Percentiles rank a stretch among this genome's conserved stretches.
phyloP scores from a whole-genome alignment of 2,888 invertebrate genomes.

The Melieria omissa region DNA sequence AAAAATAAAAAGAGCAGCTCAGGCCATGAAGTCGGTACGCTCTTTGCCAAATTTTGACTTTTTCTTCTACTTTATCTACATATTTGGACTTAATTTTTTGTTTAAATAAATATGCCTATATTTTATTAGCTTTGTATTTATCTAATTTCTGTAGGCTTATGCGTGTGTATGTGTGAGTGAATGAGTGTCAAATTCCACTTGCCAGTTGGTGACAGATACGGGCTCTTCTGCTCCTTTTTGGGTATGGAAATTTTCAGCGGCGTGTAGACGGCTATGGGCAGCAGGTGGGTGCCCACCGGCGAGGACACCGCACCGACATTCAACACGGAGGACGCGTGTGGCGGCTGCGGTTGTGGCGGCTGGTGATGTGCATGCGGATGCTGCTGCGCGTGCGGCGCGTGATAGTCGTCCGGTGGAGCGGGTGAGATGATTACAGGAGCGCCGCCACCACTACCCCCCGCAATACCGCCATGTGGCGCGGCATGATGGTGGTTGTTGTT shows the following conservation, averaged over 20 bases:
- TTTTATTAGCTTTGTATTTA: no score
- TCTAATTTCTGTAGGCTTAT: no score
- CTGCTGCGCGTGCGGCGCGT: conserved; percentile 47
- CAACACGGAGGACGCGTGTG: conserved; percentile 37
- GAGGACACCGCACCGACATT: conserved; percentile 29
- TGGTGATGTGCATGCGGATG: conserved; percentile 46
- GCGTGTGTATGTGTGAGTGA: no score
- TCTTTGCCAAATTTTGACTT: no score
- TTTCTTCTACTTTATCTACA: no score
- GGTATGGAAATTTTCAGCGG: conserved; percentile 68
- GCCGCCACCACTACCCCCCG: conserved; percentile 35
- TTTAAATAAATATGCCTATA: no score
- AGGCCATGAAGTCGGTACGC: no score
- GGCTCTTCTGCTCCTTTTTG: conserved; percentile 74
- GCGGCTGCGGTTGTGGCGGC: conserved; percentile 40
- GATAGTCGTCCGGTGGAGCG: conserved; percentile 56
- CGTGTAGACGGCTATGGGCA: conserved; percentile 64
- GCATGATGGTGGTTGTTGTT: conserved; percentile 46
- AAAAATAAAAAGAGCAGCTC: no score
- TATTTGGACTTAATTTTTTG: no score
- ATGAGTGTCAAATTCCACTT: conserved; percentile 49
- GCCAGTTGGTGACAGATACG: conserved; percentile 92
- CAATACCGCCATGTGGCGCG: conserved; percentile 40
- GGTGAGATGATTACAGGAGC: conserved; percentile 54
- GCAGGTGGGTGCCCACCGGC: conserved; percentile 50